These are phyloP conservation scores for Cabera pusaria DNA, from an alignment of 2,888 invertebrate species.

Conservation along the genomic window DNA sequence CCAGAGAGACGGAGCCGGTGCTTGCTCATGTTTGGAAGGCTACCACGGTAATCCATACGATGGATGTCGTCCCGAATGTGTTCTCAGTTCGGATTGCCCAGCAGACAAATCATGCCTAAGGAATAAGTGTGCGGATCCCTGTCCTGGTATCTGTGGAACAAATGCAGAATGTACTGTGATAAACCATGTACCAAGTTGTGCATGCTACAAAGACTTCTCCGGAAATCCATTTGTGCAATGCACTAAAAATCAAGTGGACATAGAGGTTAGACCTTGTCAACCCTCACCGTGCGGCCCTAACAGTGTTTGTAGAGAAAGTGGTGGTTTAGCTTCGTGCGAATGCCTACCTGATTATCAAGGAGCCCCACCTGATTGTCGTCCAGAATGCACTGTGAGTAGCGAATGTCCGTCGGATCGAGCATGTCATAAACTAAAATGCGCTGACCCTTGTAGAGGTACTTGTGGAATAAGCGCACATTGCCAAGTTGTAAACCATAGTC, in stretches of 20 bases:
- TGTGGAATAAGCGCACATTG: constrained; percentile 89
- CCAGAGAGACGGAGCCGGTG: constrained; percentile 90
- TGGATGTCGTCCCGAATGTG: constrained; percentile 94
- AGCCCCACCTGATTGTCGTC: constrained; percentile 88
- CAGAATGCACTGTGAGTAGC: constrained; percentile 90
- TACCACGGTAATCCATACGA: constrained; percentile 94
- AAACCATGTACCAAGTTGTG: constrained; percentile 94
- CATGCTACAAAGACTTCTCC: constrained; percentile 87
- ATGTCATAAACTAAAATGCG: constrained; percentile 90
- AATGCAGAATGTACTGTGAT: constrained; percentile 93
- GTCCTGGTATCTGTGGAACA: constrained; percentile 92
- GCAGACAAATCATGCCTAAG: constrained; percentile 91
- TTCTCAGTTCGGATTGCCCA: constrained; percentile 92
- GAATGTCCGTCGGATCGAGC: constrained; percentile 90
- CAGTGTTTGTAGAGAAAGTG: constrained; percentile 89
- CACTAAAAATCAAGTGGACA: constrained; percentile 50
- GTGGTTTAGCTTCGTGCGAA: constrained; percentile 89
- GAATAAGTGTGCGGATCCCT: constrained; percentile 93
- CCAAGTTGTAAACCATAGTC: constrained; percentile 90
- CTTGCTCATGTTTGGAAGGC: constrained; percentile 91
- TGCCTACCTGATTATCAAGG: constrained; percentile 87
- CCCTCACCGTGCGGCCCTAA: constrained; percentile 91
- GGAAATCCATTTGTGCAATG: constrained; percentile 87
- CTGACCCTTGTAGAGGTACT: constrained; percentile 89
- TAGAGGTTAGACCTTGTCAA: constrained; percentile 85